Conservation (phyloP, 2,888 invertebrate species). For the Drosophila parthenogenetica region DNA sequence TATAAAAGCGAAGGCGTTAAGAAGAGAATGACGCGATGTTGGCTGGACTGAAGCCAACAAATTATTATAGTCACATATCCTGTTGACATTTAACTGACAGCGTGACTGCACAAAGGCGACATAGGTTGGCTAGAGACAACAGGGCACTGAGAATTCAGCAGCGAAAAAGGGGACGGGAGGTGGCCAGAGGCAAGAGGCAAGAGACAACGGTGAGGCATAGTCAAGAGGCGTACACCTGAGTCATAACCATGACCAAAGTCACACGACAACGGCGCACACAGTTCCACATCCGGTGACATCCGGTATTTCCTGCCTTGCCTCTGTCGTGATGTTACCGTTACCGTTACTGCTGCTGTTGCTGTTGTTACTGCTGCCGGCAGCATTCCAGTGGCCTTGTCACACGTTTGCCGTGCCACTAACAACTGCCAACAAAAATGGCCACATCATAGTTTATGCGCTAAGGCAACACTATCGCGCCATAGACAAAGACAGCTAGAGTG, state of each 20-base stretch:
- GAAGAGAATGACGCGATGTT: background rate
- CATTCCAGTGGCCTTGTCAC: constrained; percentile 77
- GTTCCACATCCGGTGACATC: constrained; percentile 77
- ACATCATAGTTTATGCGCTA: constrained; percentile 70
- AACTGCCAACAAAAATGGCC: constrained; percentile 57
- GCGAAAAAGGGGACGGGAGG: background rate
- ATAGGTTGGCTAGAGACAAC: constrained; percentile 21
- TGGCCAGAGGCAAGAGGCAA: constrained; percentile 8
- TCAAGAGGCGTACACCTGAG: constrained; percentile 59
- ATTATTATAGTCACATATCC: constrained; percentile 74
- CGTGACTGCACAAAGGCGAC: constrained; percentile 63
- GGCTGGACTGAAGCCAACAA: constrained; percentile 52
- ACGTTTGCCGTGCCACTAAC: constrained; percentile 65
- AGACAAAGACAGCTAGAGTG: constrained; percentile 35
- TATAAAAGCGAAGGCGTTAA: background rate
- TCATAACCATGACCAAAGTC: constrained; percentile 79
- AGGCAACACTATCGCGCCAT: constrained; percentile 68
- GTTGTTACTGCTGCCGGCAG: constrained; percentile 48
- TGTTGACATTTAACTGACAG: constrained; percentile 71
- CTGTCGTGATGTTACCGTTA: constrained; percentile 24
- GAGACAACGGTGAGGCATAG: constrained; percentile 24
- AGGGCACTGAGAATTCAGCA: background rate
- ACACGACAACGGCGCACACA: constrained; percentile 66
- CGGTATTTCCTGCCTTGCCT: constrained; percentile 71
- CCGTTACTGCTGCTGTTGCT: constrained; percentile 11